phyloP scores from a whole-genome alignment of 2,888 invertebrate species.

The Brachylomia viminalis region DNA sequence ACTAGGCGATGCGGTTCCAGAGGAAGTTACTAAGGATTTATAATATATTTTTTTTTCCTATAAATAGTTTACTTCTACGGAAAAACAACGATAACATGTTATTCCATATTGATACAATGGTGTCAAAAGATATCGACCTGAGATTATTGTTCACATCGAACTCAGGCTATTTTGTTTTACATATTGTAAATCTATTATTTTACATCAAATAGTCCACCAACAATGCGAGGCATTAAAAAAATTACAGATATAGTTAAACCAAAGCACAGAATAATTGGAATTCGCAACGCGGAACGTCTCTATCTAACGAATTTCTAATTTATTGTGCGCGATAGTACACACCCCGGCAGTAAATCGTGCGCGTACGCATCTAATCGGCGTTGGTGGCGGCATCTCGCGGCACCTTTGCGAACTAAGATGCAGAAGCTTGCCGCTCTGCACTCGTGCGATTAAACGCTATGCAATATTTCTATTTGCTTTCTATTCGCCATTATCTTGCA shows the following conservation, averaged over 20 bases:
- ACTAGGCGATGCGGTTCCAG: not conserved
- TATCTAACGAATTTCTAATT: conserved; percentile 91
- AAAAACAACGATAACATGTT: not conserved
- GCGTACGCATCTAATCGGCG: conserved; percentile 86
- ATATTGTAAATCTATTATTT: conserved; percentile 6
- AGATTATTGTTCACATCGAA: not conserved
- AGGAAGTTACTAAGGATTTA: conserved; percentile 3
- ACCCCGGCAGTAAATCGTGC: conserved; percentile 86
- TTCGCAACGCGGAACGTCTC: conserved; percentile 81
- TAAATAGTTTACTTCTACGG: conserved; percentile 29
- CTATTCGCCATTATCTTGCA: conserved; percentile 71
- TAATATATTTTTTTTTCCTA: conserved; percentile 12
- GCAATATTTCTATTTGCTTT: conserved; percentile 84
- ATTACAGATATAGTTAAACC: conserved; percentile 62
- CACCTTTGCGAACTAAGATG: conserved; percentile 87
- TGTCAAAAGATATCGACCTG: not conserved
- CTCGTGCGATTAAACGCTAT: conserved; percentile 67
- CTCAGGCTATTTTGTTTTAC: not conserved
- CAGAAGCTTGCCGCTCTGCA: conserved; percentile 79
- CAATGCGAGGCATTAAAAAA: conserved; percentile 63
- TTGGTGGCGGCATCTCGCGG: conserved; percentile 86
- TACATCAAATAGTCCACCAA: conserved; percentile 41
- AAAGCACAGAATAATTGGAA: conserved; percentile 85
- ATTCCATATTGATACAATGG: conserved; percentile 3
- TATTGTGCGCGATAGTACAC: conserved; percentile 86